Percentiles rank a stretch among this genome's conserved stretches.
Evolutionary conservation across 1,140 invertebrate species (phyloP).

Genomic region (Tetraneura akinire): DNA sequence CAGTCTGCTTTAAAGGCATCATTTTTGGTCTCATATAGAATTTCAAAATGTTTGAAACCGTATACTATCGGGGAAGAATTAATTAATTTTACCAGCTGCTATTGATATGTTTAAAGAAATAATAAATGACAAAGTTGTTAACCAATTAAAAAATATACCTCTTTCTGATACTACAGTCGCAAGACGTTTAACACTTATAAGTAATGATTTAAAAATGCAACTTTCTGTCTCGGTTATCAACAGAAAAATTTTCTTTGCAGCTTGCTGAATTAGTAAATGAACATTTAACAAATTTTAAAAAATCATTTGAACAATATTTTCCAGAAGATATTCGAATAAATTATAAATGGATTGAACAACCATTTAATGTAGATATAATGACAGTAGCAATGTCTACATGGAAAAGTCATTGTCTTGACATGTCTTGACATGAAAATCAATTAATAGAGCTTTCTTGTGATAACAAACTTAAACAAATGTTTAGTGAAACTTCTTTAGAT

Average conservation of each 20-base stretch:
- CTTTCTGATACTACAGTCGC: conserved; percentile 9
- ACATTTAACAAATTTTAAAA: conserved; percentile 4
- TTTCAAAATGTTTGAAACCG: conserved; percentile 52
- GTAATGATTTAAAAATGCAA: conserved; percentile 1
- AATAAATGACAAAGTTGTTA: conserved; percentile 18
- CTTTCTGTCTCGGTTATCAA: not conserved
- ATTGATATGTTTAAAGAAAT: conserved; percentile 25
- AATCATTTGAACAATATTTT: conserved; percentile 9
- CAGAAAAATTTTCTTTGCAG: not conserved
- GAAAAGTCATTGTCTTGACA: too few relatives aligned
- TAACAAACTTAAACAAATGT: too few relatives aligned
- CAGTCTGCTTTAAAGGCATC: conserved; percentile 16
- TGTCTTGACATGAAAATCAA: too few relatives aligned
- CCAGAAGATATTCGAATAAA: not conserved
- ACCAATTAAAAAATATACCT: conserved; percentile 22
- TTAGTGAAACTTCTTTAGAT: too few relatives aligned
- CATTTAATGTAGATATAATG: too few relatives aligned
- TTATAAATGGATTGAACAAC: too few relatives aligned
- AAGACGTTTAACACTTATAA: not conserved
- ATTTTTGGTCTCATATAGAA: conserved; percentile 55
- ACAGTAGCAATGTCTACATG: too few relatives aligned
- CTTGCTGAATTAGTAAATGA: conserved; percentile 2
- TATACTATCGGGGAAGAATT: conserved; percentile 53
- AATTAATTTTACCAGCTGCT: conserved; percentile 42
- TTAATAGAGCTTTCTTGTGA: too few relatives aligned